These are phyloP conservation scores for Penelope pileata DNA, from an alignment of 2,113 vertebrate genomes.

Conservation along the genomic window DNA sequence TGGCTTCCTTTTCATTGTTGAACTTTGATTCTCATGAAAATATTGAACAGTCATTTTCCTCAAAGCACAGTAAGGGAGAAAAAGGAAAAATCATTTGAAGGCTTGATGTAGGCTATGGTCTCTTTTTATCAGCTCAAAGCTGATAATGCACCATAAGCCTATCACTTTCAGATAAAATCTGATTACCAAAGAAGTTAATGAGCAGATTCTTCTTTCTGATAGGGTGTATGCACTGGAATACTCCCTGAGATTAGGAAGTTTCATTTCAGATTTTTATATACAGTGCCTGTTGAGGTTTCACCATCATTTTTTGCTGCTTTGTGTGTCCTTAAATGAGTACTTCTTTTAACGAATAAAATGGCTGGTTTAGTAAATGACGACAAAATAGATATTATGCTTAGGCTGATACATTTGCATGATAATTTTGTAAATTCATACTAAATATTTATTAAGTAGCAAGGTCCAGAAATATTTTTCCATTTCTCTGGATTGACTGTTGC, in stretches of 20 bases:
- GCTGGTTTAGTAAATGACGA: background rate
- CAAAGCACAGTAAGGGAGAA: background rate
- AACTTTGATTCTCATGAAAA: conserved; percentile 9
- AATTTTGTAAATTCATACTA: background rate
- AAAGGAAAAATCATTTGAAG: background rate
- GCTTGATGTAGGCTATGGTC: background rate
- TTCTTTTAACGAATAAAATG: background rate
- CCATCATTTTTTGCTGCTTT: background rate
- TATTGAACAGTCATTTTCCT: background rate
- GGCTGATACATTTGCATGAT: background rate
- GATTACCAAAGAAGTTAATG: background rate
- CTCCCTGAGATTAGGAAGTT: background rate
- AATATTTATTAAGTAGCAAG: background rate
- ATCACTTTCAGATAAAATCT: background rate
- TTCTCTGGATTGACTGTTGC: background rate
- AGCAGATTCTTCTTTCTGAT: background rate
- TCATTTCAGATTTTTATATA: background rate
- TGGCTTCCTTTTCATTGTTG: background rate
- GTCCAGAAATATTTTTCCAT: background rate
- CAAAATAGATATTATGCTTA: background rate
- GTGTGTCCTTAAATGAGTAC: background rate
- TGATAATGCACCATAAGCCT: background rate
- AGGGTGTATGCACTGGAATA: rapidly evolving
- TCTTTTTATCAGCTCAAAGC: background rate
- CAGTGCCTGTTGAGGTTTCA: background rate